These are phyloP conservation scores for Anguilla anguilla DNA, from an alignment of 2,797 vertebrate genomes.

Conservation along the genomic window DNA sequence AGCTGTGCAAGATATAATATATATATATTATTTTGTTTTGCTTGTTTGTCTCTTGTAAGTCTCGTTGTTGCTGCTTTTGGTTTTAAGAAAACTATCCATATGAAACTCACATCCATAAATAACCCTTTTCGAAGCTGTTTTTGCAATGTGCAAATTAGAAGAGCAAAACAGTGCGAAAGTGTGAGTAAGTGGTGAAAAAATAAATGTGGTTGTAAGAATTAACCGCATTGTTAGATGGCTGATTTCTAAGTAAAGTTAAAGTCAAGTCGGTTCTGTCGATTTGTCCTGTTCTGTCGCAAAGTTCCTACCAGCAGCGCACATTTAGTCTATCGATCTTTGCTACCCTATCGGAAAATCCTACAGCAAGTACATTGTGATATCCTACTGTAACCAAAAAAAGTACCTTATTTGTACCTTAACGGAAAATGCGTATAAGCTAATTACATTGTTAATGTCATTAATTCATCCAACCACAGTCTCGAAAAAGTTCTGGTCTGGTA, in stretches of 20 bases:
- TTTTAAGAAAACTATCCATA: background rate
- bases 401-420: too few relatives aligned
- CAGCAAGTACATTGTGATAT: too few relatives aligned
- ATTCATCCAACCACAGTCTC: too few relatives aligned
- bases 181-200: background rate
- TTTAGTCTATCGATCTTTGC: too few relatives aligned
- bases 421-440: too few relatives aligned
- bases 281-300: too few relatives aligned
- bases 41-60: background rate
- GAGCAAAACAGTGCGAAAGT: background rate
- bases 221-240: background rate
- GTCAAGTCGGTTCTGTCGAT: too few relatives aligned
- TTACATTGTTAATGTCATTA: too few relatives aligned
- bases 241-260: constrained; percentile 42
- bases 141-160: background rate
- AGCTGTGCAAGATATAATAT: background rate
- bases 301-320: too few relatives aligned
- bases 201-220: background rate
- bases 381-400: too few relatives aligned
- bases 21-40: background rate
- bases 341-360: too few relatives aligned
- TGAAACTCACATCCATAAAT: background rate
- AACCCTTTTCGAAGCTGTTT: background rate
- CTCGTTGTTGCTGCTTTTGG: background rate
- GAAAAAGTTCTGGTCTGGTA: too few relatives aligned